Conservation (phyloP, 1,140 invertebrate species). For the Gryllus bimaculatus region DNA sequence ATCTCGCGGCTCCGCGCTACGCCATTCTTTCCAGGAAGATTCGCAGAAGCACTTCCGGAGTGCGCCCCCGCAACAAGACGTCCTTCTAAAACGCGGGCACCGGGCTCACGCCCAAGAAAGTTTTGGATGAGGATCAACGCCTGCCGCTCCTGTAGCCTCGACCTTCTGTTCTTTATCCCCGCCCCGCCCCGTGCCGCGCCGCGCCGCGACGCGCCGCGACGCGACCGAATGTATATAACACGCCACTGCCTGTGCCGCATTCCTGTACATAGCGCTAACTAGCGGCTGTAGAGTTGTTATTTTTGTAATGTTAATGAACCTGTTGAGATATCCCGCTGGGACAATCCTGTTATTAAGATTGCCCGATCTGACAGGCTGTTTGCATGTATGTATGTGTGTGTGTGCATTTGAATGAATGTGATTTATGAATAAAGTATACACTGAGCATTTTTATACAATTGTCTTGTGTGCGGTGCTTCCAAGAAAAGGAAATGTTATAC, state of each 20-base stretch:
- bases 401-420: no score
- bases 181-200: no score
- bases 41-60: slow-evolving; percentile 10
- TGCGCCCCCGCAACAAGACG: neutral
- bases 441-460: no score
- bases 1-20: neutral
- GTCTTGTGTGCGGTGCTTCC: no score
- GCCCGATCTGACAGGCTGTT: no score
- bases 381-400: no score
- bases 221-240: neutral
- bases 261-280: neutral
- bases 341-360: no score
- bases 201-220: no score
- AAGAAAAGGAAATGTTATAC: no score
- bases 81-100: neutral
- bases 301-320: neutral
- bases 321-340: no score
- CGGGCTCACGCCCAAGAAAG: neutral
- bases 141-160: neutral
- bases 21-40: slow-evolving; percentile 8
- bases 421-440: no score
- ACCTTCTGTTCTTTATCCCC: neutral
- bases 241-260: neutral
- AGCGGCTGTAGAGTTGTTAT: neutral
- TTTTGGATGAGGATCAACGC: neutral